phyloP scores from a whole-genome alignment of 2,888 invertebrate species.

The Thyatira batis region DNA sequence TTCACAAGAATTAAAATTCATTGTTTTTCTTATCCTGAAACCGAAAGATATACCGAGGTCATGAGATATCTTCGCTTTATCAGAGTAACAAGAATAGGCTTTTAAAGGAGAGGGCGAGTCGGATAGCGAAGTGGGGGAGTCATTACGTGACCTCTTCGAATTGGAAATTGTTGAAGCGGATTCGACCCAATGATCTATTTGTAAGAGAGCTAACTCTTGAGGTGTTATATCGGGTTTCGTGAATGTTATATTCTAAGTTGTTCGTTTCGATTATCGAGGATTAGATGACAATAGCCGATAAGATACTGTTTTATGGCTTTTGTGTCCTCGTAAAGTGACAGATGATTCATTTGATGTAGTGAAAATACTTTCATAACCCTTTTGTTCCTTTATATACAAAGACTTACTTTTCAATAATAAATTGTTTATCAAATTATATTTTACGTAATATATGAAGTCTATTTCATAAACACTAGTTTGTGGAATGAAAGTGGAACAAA shows the following conservation, averaged over 20 bases:
- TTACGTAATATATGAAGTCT: not conserved
- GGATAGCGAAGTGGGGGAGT: slow-evolving; percentile 54
- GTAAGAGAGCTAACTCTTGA: slow-evolving; percentile 43
- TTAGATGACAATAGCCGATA: slow-evolving; percentile 54
- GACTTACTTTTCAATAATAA: not conserved
- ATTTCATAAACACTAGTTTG: not conserved
- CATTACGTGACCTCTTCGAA: slow-evolving; percentile 68
- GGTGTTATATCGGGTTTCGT: slow-evolving; percentile 54
- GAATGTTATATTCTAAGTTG: slow-evolving; percentile 43
- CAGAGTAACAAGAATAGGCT: slow-evolving; percentile 77
- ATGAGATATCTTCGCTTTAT: slow-evolving; percentile 74
- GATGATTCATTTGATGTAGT: slow-evolving; percentile 39
- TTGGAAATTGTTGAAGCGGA: slow-evolving; percentile 48
- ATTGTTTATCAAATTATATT: not conserved
- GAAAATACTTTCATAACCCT: slow-evolving; percentile 21
- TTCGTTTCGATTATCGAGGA: slow-evolving; percentile 43
- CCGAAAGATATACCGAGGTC: slow-evolving; percentile 70
- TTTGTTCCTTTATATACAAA: not conserved
- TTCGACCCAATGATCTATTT: slow-evolving; percentile 48
- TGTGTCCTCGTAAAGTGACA: slow-evolving; percentile 50
- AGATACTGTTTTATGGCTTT: slow-evolving; percentile 51
- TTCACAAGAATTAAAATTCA: slow-evolving; percentile 77
- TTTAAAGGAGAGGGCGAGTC: slow-evolving; percentile 64
- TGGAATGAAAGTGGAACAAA: too few relatives aligned
- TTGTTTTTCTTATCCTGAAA: slow-evolving; percentile 78